Base-by-base conservation (phyloP, 2,113 vertebrate species). In the Epinephelus lanceolatus region DNA sequence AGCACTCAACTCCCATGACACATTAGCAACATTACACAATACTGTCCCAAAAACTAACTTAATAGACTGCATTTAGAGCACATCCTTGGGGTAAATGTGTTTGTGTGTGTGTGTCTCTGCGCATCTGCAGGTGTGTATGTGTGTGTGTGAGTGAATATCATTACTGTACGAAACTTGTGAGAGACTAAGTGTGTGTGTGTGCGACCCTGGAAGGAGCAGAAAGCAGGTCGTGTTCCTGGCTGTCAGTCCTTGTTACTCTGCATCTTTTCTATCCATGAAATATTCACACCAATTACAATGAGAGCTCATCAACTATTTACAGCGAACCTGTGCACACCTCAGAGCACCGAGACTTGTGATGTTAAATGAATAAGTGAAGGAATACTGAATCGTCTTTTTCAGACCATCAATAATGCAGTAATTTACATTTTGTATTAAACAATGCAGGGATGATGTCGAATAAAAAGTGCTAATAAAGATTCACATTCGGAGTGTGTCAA, bases 281-380 rank as follows among this genome's bases (percentile, higher is more conserved):
- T 80, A 91, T 91, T 92, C 57, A 91, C 71, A 76, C 42, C 71
- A 84, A 88, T 86, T 87, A 89, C 86, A 87, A 86, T 84, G 86
- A 89, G 81, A 73, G 72, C 30, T 88, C 85, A 87, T 93, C 51
- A 90, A 91, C 56, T 91, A 89, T 93, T 93, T 74, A 90, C 57
- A 72, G 51, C 52, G 60, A 85, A 89, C 81, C 78, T 83, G 87
- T 25, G 60, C 69, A 88, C 57, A 88, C 82, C 78, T 78, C 25
- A 67, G 57, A 76, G 72, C 30, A 51, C 59, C 75, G 60, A 55
- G 76, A 71, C 66, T 77, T 63, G 52, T 63, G 68, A 79, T 76
- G 57, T 33, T 55, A 88, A 83, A 78, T 84, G 60, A 83, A 85
- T 79, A 71, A 23, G 51, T 66, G 18, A 25, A 80, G 42, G 75